phyloP scores from a whole-genome alignment of 2,797 vertebrate species.

The Vespertilio murinus region DNA sequence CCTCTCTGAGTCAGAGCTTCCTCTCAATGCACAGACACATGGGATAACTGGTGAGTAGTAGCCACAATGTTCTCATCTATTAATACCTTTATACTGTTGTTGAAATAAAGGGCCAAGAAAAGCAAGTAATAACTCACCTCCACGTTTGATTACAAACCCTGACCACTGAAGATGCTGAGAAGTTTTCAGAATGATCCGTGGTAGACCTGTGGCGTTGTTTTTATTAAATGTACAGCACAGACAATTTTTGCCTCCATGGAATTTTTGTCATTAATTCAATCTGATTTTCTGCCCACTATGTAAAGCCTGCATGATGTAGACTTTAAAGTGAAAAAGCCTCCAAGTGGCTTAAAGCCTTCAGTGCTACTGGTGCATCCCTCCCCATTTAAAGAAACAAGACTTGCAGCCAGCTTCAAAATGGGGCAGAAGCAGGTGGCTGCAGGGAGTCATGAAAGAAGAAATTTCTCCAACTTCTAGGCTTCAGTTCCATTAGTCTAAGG shows the following conservation, averaged over 20 bases:
- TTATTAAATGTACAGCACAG: not conserved
- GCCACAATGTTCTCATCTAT: not conserved
- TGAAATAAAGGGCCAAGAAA: slow-evolving; percentile 19
- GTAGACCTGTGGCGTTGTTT: not conserved
- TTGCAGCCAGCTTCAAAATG: not conserved
- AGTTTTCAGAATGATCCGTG: not conserved
- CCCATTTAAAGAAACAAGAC: not conserved
- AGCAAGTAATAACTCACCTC: slow-evolving; percentile 28
- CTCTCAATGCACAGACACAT: not conserved
- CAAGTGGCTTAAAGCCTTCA: not conserved
- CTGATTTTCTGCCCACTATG: slow-evolving; percentile 20
- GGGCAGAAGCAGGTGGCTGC: not conserved
- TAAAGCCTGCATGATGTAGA: slow-evolving; percentile 43
- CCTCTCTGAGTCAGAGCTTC: not conserved
- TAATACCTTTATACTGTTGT: not conserved
- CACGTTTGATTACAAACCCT: slow-evolving; percentile 14
- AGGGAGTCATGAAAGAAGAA: not conserved
- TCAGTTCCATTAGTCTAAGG: not conserved
- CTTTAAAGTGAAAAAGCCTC: not conserved
- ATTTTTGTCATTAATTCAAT: not conserved
- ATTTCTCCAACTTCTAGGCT: slow-evolving; percentile 27
- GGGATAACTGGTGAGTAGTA: not conserved
- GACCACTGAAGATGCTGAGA: not conserved
- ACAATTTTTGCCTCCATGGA: not conserved
- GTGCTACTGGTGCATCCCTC: not conserved